Percentiles rank a stretch among this genome's conserved stretches.
These are phyloP conservation scores for Hippocampus mohnikei DNA, from an alignment of 2,113 vertebrate species.

Conservation along the genomic window DNA sequence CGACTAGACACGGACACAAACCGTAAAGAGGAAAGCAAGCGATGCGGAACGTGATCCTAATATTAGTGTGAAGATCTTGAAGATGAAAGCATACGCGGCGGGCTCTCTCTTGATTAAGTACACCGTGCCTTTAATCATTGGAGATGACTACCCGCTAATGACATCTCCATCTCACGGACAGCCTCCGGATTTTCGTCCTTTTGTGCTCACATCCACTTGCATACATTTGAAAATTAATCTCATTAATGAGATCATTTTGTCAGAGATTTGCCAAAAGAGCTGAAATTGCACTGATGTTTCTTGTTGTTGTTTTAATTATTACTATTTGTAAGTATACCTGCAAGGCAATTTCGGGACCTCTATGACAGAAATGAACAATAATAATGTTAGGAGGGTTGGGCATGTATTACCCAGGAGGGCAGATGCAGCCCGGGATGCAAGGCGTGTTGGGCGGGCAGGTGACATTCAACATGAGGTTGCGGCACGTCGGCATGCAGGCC, in stretches of 20 bases:
- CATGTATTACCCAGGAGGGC: slow-evolving; percentile 82
- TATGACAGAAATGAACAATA: slow-evolving; percentile 1
- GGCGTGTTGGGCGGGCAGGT: slow-evolving; percentile 89
- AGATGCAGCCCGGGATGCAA: slow-evolving; percentile 91
- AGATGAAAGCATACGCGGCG: slow-evolving; percentile 1
- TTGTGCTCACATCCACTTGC: slow-evolving; percentile 6
- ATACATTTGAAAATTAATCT: slow-evolving; percentile 5
- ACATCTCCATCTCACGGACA: slow-evolving; percentile 12
- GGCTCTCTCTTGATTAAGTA: not conserved
- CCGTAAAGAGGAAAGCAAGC: not conserved
- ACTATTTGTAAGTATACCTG: not conserved
- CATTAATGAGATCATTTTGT: slow-evolving; percentile 9
- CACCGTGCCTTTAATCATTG: slow-evolving; percentile 9
- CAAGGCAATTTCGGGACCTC: not conserved
- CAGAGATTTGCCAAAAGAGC: slow-evolving; percentile 2
- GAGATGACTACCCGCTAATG: slow-evolving; percentile 10
- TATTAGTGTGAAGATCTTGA: slow-evolving; percentile 6
- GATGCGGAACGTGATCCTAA: not conserved
- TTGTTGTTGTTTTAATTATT: not conserved
- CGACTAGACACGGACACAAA: not conserved
- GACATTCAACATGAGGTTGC: slow-evolving; percentile 95
- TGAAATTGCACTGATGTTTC: not conserved
- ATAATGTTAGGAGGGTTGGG: not conserved
- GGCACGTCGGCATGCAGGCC: slow-evolving; percentile 88
- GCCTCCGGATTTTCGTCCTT: slow-evolving; percentile 2